Percentiles rank a stretch among this genome's conserved stretches.
phyloP scores from a whole-genome alignment of 1,140 invertebrate genomes.

The Leptonema lineaticorne region DNA sequence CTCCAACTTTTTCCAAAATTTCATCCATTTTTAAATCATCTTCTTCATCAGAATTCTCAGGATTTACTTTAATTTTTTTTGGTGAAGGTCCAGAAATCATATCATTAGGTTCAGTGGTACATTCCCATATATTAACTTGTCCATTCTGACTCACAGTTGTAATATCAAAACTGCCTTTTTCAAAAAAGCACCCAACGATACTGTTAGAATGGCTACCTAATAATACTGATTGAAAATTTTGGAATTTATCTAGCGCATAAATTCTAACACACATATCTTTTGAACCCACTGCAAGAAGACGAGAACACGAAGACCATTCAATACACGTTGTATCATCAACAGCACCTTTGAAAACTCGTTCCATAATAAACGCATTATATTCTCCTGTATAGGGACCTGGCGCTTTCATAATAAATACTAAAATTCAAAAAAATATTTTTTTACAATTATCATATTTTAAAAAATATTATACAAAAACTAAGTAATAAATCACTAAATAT shows the following conservation, averaged over 20 bases:
- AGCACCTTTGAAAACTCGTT: slow-evolving; percentile 76
- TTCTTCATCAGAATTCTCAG: slow-evolving; percentile 53
- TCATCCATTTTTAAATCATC: slow-evolving; percentile 53
- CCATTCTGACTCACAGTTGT: slow-evolving; percentile 74
- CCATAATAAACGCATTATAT: slow-evolving; percentile 87
- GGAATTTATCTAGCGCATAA: slow-evolving; percentile 71
- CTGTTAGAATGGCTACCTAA: slow-evolving; percentile 79
- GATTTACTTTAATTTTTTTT: slow-evolving; percentile 50
- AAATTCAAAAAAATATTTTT: slow-evolving; percentile 43
- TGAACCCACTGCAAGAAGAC: slow-evolving; percentile 79
- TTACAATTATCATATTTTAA: slow-evolving; percentile 15
- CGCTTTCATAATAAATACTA: slow-evolving; percentile 84
- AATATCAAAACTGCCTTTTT: slow-evolving; percentile 79
- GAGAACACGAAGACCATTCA: slow-evolving; percentile 91
- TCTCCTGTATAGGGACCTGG: slow-evolving; percentile 77
- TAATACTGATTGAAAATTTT: slow-evolving; percentile 71
- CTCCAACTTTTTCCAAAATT: slow-evolving; percentile 57
- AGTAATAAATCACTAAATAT: slow-evolving; percentile 28
- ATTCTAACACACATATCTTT: slow-evolving; percentile 85
- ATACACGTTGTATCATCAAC: slow-evolving; percentile 81
- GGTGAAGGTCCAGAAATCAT: slow-evolving; percentile 57
- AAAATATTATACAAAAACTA: neutral
- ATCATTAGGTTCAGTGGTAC: slow-evolving; percentile 69
- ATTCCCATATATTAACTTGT: slow-evolving; percentile 85
- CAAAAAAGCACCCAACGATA: slow-evolving; percentile 86